Evolutionary conservation across 2,888 invertebrate genomes (phyloP), one percentile per base, ranked within the genome.

Genomic region (Sminthurinus aureus): DNA sequence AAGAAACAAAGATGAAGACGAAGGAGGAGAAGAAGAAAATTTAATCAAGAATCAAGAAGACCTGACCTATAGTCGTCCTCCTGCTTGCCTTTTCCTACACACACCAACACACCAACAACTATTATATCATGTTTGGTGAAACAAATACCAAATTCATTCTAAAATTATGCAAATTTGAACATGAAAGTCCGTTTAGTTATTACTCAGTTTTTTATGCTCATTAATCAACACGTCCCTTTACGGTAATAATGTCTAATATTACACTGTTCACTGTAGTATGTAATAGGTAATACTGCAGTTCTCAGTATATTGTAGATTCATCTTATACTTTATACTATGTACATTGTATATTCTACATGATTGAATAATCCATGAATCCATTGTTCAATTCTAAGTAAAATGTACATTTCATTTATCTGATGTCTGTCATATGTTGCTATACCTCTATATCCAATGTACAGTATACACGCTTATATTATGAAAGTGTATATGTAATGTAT

Each of bases 61-160:
- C 82, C 82, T 84, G 84, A 84, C 84, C 84, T 84, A 80, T 80
- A 82, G 81, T 75, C 51, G 64, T 74, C 71, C 73, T 73, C 52
- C 64, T 75, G n/a, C 38, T 67, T 77, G 58, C 77, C 15, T 77
- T 38, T 38, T 38, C 38, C 38, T 38, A 38, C 38, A 38, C 38
- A 38, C 38, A 38, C 38, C 52, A 51, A 22, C 52, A 12, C 20
- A 76, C 12, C 52, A 18, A 51, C 20, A 18, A 51, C 76, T 76
- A 50, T 15, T 51, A 24, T 51, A 51, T 13, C 52, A 50, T 52
- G 12, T 51, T 76, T n/a, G 50, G 73, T 24, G 26, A 2, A 66
- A 8, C 20, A 24, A 38, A 38, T 74, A 18, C 24, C 24, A 74
- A 51, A 26, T n/a, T 26, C 38, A 73, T 18, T 75, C 50, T 75